Base-by-base conservation (phyloP, 1,140 invertebrate genomes). In the Panagrolaimus sp. region DNA sequence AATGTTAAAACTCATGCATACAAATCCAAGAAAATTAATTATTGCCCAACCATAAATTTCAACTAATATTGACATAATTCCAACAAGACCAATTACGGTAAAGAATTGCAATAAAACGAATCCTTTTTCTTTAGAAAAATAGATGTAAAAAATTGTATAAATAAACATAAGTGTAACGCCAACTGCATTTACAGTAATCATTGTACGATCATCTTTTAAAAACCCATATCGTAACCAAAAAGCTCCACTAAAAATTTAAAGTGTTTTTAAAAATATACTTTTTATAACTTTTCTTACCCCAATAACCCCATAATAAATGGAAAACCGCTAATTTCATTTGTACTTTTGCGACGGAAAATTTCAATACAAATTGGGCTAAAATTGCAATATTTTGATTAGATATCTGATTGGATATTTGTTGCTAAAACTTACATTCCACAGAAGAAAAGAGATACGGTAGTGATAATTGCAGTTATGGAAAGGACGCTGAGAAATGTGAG, bases 1-100 rank as follows among this genome's bases (percentile, higher is more conserved):
- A 57, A 81, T 82, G 66, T 81, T 81, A 72, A 81, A 81, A 13
- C 71, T 81, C 80, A 81, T 82, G 51, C 72, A 81, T n/a, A 70
- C 74, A 65, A 76, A 72, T 20, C 75, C 76, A 25, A 78, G 73
- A 38, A 42, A 16, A 38, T 73, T 47, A 25, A 79, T 31, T 20
- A 70, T 65, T 23, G 44, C 57, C 51, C 65, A 42, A 11, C 72
- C 66, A 46, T 78, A 80, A 27, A 78, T 68, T 31, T 78, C 63
- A 0, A 80, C 78, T 20, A 72, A 45, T n/a, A 75, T 53, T 23
- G 81, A 51, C 76, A 77, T 77, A 13, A 65, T 14, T 7, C 16
- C 38, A 23, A 77, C 74, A 4, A 72, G 38, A 8, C 20, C 23
- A 47, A 66, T 47, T 16, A 78, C 69, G 7, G 64, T 44, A 16